Conservation (phyloP, 1,140 invertebrate genomes). For the Nixonia krombeini region DNA sequence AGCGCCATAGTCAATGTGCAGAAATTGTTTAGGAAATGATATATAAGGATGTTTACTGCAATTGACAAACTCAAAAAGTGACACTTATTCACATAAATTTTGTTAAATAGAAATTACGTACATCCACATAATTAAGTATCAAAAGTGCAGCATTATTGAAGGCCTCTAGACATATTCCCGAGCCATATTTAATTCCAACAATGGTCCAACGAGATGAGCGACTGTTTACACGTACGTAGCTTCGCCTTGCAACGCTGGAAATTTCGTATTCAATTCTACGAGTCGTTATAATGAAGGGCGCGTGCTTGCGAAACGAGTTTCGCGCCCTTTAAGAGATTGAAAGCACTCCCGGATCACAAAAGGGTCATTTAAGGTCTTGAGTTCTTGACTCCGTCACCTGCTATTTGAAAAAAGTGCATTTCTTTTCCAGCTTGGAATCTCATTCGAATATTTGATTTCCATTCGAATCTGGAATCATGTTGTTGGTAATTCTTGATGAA, state of each 20-base stretch:
- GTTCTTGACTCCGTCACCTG: constrained; percentile 61
- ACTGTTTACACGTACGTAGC: neutral
- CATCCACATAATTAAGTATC: no score
- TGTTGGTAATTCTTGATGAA: neutral
- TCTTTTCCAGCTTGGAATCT: neutral
- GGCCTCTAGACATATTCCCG: no score
- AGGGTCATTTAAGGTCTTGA: constrained; percentile 55
- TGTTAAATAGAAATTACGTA: no score
- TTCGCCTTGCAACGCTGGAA: neutral
- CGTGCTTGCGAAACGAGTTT: constrained; percentile 59
- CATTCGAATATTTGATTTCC: neutral
- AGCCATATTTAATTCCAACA: no score
- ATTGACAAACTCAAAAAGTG: no score
- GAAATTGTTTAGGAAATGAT: no score
- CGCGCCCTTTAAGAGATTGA: constrained; percentile 56
- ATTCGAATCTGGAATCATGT: neutral
- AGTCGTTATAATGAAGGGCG: constrained; percentile 57
- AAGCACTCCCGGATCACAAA: constrained; percentile 44
- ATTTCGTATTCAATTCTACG: constrained; percentile 39
- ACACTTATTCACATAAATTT: no score
- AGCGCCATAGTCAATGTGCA: no score
- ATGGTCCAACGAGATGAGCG: no score
- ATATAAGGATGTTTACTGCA: no score
- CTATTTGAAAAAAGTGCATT: constrained; percentile 27
- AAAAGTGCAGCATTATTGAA: no score